phyloP scores from a whole-genome alignment of 1,140 invertebrate genomes.

The Andrena cerasifolii region DNA sequence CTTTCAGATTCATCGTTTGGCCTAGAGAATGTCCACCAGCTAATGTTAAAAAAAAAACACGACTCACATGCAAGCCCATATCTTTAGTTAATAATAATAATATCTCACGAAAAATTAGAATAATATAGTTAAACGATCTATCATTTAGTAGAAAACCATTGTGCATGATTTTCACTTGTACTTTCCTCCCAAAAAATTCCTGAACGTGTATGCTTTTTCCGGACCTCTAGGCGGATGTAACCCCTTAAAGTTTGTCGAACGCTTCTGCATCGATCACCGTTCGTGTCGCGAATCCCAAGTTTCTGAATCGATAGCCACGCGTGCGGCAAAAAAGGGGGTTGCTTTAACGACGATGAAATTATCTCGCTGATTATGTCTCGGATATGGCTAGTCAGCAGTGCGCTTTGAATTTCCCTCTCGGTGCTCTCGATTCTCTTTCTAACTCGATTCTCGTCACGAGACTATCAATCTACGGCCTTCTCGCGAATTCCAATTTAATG shows the following conservation, averaged over 20 bases:
- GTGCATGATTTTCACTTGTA: too few species aligned
- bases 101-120: too few species aligned
- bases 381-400: conserved; percentile 42
- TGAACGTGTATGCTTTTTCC: too few species aligned
- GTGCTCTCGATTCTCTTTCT: not conserved
- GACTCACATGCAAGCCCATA: too few species aligned
- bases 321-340: not conserved
- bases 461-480: not conserved
- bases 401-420: not conserved
- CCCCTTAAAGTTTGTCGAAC: conserved; percentile 31
- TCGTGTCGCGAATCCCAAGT: conserved; percentile 27
- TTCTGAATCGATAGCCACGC: not conserved
- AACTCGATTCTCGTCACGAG: not conserved
- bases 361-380: conserved; percentile 28
- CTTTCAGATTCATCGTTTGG: too few species aligned
- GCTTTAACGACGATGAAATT: not conserved
- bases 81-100: too few species aligned
- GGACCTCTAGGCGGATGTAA: too few species aligned
- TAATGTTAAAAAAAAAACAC: too few species aligned
- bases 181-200: too few species aligned
- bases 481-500: not conserved
- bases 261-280: conserved; percentile 23
- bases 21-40: too few species aligned
- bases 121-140: too few species aligned
- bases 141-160: too few species aligned